Conservation (phyloP, 2,113 vertebrate genomes). For the Dendropsophus ebraccatus region DNA sequence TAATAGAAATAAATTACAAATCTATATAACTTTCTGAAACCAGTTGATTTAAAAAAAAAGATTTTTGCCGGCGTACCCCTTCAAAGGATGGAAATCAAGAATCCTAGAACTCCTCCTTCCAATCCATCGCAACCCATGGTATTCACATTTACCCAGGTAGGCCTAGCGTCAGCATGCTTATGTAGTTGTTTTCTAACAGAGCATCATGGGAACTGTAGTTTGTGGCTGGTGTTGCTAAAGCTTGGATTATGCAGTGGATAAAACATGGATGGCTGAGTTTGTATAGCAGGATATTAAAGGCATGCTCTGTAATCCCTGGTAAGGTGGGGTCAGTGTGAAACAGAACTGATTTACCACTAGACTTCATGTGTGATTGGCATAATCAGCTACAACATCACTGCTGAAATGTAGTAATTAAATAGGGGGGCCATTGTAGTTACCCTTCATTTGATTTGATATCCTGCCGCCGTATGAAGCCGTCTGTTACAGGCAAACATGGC, state of each 20-base stretch:
- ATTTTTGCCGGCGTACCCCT: too few species aligned
- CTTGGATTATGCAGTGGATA: neutral
- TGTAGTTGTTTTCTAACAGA: neutral
- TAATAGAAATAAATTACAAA: too few species aligned
- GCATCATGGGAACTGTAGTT: neutral
- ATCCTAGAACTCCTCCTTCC: too few species aligned
- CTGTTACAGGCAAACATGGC: conserved; percentile 74
- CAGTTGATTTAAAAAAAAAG: too few species aligned
- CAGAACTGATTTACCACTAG: conserved; percentile 65
- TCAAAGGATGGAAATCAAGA: too few species aligned
- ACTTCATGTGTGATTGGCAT: conserved; percentile 63
- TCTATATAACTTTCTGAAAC: too few species aligned
- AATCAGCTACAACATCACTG: conserved; percentile 63
- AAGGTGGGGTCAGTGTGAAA: conserved; percentile 64
- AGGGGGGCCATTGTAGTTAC: conserved; percentile 64
- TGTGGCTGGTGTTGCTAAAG: neutral
- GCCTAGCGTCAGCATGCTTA: too few species aligned
- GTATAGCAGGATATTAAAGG: conserved; percentile 55
- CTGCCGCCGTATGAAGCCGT: conserved; percentile 73
- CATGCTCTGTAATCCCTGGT: conserved; percentile 57
- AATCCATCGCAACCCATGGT: too few species aligned
- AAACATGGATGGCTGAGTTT: conserved; percentile 2
- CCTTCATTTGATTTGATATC: conserved; percentile 75
- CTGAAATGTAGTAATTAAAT: conserved; percentile 65
- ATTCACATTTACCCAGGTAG: too few species aligned